Evolutionary conservation across 2,888 invertebrate species (phyloP).

Genomic region (Lordiphosa fenestrarum): DNA sequence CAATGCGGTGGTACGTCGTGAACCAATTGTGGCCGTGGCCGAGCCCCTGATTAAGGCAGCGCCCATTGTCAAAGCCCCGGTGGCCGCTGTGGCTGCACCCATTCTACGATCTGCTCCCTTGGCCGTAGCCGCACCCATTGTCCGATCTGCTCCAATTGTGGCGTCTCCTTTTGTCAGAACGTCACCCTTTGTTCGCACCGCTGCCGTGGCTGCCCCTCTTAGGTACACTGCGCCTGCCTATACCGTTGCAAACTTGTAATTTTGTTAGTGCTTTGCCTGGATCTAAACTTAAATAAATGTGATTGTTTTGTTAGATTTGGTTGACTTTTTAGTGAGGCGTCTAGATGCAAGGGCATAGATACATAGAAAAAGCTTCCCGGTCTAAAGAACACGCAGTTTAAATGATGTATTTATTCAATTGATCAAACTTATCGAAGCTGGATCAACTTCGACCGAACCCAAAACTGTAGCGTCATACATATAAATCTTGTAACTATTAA

Average conservation of each 20-base stretch:
- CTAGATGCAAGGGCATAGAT: too few relatives aligned
- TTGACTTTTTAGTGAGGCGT: not conserved
- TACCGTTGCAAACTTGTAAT: conserved; percentile 61
- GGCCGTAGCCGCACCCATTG: conserved; percentile 38
- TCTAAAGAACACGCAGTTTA: too few relatives aligned
- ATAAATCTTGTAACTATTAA: too few relatives aligned
- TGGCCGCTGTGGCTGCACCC: conserved; percentile 31
- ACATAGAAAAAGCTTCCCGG: too few relatives aligned
- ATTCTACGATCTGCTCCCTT: conserved; percentile 42
- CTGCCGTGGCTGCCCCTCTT: conserved; percentile 48
- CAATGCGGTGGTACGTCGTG: conserved; percentile 67
- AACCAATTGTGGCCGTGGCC: conserved; percentile 56
- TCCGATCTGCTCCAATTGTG: conserved; percentile 48
- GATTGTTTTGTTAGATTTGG: conserved; percentile 40
- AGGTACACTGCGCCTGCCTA: conserved; percentile 59
- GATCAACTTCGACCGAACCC: too few relatives aligned
- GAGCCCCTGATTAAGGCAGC: conserved; percentile 56
- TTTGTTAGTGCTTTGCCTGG: not conserved
- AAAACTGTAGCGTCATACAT: too few relatives aligned
- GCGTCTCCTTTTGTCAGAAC: conserved; percentile 32
- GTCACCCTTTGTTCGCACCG: conserved; percentile 50
- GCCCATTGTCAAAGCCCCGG: conserved; percentile 29
- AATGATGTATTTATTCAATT: too few relatives aligned
- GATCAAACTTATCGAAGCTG: too few relatives aligned
- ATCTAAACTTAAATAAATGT: conserved; percentile 50